Evolutionary conservation across 1,140 invertebrate species (phyloP).

Genomic region (Psilanteris sp.): DNA sequence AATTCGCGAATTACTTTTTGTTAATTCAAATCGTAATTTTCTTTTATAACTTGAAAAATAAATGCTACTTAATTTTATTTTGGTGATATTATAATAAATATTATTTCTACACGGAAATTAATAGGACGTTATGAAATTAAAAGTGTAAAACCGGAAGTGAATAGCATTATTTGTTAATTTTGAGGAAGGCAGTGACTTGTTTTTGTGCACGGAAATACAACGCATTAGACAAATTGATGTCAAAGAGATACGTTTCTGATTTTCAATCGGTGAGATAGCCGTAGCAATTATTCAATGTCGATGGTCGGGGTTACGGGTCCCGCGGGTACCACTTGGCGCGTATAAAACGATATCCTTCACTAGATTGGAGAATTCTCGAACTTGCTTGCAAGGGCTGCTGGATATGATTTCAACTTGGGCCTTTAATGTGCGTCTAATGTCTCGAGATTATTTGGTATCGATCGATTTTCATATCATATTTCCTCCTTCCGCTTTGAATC

Average conservation of each 20-base stretch:
- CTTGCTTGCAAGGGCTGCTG: constrained; percentile 37
- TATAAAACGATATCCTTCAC: constrained; percentile 72
- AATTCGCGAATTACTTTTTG: constrained; percentile 37
- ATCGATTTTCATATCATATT: constrained; percentile 32
- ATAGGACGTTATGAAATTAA: too few species aligned
- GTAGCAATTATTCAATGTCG: constrained; percentile 74
- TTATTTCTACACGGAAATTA: too few species aligned
- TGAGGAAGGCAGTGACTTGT: constrained; percentile 28
- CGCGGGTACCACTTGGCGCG: constrained; percentile 72
- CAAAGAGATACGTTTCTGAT: constrained; percentile 67
- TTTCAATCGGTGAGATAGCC: constrained; percentile 75
- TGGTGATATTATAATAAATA: too few species aligned
- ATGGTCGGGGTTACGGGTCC: constrained; percentile 73
- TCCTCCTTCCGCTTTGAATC: constrained; percentile 12
- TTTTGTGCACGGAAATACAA: constrained; percentile 23
- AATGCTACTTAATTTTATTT: too few species aligned
- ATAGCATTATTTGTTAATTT: constrained; percentile 26
- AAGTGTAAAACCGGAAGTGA: constrained; percentile 22
- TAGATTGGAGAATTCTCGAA: constrained; percentile 66
- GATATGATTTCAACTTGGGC: constrained; percentile 54
- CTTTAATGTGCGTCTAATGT: constrained; percentile 54
- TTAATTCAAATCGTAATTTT: constrained; percentile 37
- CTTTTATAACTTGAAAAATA: constrained; percentile 17
- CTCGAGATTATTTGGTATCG: constrained; percentile 38
- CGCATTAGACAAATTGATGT: constrained; percentile 41